These are phyloP conservation scores for Merodon equestris DNA, from an alignment of 2,888 invertebrate species.

Conservation along the genomic window DNA sequence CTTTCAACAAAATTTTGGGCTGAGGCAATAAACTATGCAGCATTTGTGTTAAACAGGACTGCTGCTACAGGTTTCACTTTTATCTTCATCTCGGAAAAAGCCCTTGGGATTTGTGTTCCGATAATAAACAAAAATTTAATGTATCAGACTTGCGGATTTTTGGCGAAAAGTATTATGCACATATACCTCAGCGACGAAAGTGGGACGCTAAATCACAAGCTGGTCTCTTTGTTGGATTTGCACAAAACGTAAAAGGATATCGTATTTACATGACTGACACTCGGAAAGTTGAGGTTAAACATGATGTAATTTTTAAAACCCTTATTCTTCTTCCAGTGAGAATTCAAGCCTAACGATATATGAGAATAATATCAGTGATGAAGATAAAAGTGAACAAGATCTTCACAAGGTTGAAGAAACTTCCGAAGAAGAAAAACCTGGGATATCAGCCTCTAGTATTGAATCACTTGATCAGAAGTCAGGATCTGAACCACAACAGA, in stretches of 20 bases:
- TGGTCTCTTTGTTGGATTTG: too few species aligned
- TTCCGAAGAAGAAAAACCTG: background rate
- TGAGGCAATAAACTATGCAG: slow-evolving; percentile 74
- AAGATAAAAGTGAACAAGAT: background rate
- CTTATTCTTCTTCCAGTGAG: too few species aligned
- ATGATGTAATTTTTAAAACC: too few species aligned
- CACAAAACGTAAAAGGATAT: too few species aligned
- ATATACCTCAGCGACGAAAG: background rate
- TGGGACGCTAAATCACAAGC: too few species aligned
- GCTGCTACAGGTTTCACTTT: slow-evolving; percentile 63
- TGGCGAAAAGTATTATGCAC: slow-evolving; percentile 7
- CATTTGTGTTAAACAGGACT: slow-evolving; percentile 73
- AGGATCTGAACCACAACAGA: too few species aligned
- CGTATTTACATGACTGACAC: too few species aligned
- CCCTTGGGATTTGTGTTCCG: slow-evolving; percentile 15
- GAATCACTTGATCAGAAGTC: too few species aligned
- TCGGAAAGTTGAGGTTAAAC: too few species aligned
- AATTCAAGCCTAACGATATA: background rate
- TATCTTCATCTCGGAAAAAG: slow-evolving; percentile 54
- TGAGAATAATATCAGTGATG: background rate
- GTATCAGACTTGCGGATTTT: slow-evolving; percentile 15
- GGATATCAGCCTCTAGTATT: background rate
- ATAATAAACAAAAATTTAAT: slow-evolving; percentile 8
- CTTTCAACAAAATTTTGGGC: slow-evolving; percentile 73
- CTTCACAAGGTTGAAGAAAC: background rate